Conservation (phyloP, 1,140 invertebrate species). For the Pomacea maculata region DNA sequence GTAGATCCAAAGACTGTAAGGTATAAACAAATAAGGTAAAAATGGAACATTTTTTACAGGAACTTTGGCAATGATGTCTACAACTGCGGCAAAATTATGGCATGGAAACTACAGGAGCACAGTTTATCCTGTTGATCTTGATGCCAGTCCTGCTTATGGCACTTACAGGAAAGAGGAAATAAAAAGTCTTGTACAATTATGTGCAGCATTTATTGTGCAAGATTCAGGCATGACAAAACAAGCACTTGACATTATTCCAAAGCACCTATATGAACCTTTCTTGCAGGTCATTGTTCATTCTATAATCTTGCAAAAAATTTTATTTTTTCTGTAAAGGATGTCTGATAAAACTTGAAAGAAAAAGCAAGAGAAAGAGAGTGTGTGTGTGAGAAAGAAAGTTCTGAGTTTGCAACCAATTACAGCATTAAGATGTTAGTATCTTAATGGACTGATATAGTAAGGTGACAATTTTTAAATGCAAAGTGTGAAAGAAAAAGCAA, state of each 20-base stretch:
- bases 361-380: too few species aligned
- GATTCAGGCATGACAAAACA: slow-evolving; percentile 44
- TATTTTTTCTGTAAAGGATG: too few species aligned
- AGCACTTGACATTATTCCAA: slow-evolving; percentile 40
- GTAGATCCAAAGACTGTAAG: too few species aligned
- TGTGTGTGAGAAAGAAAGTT: too few species aligned
- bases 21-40: background rate
- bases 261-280: slow-evolving; percentile 45
- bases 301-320: too few species aligned
- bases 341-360: too few species aligned
- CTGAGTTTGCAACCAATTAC: too few species aligned
- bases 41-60: background rate
- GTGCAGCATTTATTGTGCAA: slow-evolving; percentile 43
- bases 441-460: too few species aligned
- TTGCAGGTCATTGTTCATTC: slow-evolving; percentile 36
- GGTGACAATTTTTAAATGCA: too few species aligned
- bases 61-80: slow-evolving; percentile 2
- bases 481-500: too few species aligned
- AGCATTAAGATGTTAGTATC: too few species aligned
- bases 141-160: slow-evolving; percentile 26
- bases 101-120: slow-evolving; percentile 48
- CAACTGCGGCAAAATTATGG: slow-evolving; percentile 30
- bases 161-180: slow-evolving; percentile 11
- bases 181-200: slow-evolving; percentile 39
- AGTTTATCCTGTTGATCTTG: slow-evolving; percentile 46